These are phyloP conservation scores for Torymus auratus DNA, from an alignment of 2,888 invertebrate genomes.

Conservation along the genomic window DNA sequence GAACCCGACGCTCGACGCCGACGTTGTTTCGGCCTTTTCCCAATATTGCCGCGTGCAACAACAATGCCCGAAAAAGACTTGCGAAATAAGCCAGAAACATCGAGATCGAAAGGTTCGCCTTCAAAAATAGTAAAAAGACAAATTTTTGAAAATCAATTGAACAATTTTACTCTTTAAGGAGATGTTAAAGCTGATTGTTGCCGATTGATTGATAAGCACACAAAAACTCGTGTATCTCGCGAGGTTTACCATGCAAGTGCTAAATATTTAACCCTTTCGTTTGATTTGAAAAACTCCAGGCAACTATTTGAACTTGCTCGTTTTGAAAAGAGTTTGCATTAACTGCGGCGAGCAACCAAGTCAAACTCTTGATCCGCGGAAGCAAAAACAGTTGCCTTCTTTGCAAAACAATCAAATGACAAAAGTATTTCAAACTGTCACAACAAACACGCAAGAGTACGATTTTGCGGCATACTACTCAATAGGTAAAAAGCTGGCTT, in stretches of 20 bases:
- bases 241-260: conserved; percentile 45
- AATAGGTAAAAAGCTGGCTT: conserved; percentile 52
- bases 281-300: conserved; percentile 29
- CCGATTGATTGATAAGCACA: conserved; percentile 55
- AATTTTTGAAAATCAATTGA: conserved; percentile 39
- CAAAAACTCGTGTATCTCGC: conserved; percentile 43
- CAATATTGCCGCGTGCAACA: conserved; percentile 57
- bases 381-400: conserved; percentile 3
- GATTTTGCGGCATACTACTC: conserved; percentile 53
- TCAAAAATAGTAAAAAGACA: conserved; percentile 24
- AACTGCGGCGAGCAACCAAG: background rate
- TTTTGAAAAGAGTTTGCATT: background rate
- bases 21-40: conserved; percentile 58
- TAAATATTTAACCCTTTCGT: conserved; percentile 42
- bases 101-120: conserved; percentile 55
- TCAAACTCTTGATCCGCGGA: background rate
- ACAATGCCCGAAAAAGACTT: conserved; percentile 58
- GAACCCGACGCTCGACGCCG: conserved; percentile 50
- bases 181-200: conserved; percentile 52
- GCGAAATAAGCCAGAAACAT: conserved; percentile 54
- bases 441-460: conserved; percentile 44
- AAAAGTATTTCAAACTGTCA: conserved; percentile 43
- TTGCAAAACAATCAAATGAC: conserved; percentile 41
- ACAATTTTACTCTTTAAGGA: conserved; percentile 50
- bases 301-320: conserved; percentile 2